Evolutionary conservation across 2,113 vertebrate species (phyloP).

Genomic region (Gambusia affinis): DNA sequence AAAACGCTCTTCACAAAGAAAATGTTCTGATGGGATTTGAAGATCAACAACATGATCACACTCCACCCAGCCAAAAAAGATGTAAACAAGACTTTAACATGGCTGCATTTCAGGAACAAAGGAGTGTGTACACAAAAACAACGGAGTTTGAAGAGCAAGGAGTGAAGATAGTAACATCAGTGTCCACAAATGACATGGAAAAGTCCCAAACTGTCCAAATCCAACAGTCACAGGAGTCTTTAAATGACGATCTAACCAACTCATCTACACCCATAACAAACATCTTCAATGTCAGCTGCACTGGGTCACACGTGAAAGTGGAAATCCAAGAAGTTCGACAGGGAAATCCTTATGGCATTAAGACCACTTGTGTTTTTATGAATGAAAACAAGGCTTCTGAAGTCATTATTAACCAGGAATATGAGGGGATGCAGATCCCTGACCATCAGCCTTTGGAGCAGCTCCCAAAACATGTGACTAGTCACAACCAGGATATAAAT

Average conservation of each 20-base stretch:
- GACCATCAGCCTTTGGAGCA: conserved; percentile 40
- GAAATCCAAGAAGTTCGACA: conserved; percentile 77
- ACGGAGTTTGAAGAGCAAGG: conserved; percentile 42
- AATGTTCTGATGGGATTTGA: conserved; percentile 55
- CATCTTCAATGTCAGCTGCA: conserved; percentile 74
- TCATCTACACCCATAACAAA: conserved; percentile 48
- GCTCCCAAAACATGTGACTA: conserved; percentile 6
- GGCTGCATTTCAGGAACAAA: conserved; percentile 66
- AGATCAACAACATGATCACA: conserved; percentile 59
- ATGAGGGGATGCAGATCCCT: conserved; percentile 21
- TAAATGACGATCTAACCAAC: conserved; percentile 21
- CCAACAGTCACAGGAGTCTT: conserved; percentile 55
- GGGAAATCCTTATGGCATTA: conserved; percentile 43
- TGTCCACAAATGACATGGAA: conserved; percentile 73
- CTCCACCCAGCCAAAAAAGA: conserved; percentile 45
- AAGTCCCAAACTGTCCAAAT: conserved; percentile 69
- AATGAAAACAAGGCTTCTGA: conserved; percentile 62
- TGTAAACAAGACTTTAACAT: conserved; percentile 55
- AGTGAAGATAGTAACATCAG: conserved; percentile 71
- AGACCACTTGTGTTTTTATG: conserved; percentile 53
- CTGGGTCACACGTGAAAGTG: conserved; percentile 73
- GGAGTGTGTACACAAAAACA: conserved; percentile 41
- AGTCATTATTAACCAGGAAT: conserved; percentile 15
- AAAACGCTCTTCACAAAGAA: conserved; percentile 62
- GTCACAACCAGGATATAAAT: conserved; percentile 22